These are phyloP conservation scores for Pollimyrus isidori DNA, from an alignment of 2,113 vertebrate genomes.

Conservation along the genomic window DNA sequence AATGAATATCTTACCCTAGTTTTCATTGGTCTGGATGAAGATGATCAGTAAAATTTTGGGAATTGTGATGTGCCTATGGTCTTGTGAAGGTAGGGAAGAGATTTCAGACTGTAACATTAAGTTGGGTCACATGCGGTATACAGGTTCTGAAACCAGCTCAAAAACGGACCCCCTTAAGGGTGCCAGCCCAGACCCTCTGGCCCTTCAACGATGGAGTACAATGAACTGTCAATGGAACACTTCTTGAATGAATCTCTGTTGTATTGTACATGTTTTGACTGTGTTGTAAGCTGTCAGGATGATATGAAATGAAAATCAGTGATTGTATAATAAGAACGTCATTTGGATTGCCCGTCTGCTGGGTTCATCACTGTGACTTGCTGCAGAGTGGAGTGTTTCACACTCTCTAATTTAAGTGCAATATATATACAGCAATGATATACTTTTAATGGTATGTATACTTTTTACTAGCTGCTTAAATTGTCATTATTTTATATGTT, in stretches of 20 bases:
- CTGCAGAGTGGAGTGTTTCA: background rate
- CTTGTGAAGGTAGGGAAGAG: background rate
- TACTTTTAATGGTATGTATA: background rate
- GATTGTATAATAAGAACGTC: background rate
- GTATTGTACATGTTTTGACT: background rate
- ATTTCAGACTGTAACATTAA: background rate
- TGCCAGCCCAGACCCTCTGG: background rate
- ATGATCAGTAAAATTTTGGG: background rate
- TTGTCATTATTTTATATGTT: background rate
- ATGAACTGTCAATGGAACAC: background rate
- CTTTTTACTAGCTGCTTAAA: background rate
- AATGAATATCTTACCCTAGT: background rate
- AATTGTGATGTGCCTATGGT: background rate
- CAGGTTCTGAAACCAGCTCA: background rate
- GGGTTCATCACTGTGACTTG: conserved; percentile 1
- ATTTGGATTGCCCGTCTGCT: background rate
- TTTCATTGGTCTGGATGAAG: background rate
- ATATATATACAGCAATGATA: background rate
- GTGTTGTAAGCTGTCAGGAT: background rate
- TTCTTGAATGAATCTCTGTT: background rate
- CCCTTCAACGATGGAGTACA: background rate
- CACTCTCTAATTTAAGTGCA: conserved; percentile 4
- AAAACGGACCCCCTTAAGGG: background rate
- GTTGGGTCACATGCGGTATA: background rate
- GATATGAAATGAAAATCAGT: background rate